Conservation (phyloP, 2,113 vertebrate species). For the Erythrolamprus reginae region DNA sequence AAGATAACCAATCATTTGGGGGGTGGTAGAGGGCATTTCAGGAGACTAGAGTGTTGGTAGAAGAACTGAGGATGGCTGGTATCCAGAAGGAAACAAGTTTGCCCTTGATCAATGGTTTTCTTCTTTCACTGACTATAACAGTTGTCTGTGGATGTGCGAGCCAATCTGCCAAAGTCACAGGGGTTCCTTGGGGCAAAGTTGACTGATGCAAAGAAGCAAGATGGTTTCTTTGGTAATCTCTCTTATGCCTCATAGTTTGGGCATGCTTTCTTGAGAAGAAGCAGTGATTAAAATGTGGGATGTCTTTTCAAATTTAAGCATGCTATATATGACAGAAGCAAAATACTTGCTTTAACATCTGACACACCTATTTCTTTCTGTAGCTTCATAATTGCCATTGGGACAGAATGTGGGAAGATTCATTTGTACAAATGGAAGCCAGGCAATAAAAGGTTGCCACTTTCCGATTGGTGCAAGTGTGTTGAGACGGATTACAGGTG, state of each 20-base stretch:
- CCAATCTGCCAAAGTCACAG: background rate
- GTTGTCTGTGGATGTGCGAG: background rate
- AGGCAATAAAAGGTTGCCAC: constrained; percentile 56
- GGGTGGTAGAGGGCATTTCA: background rate
- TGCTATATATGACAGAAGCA: background rate
- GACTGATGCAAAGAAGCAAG: background rate
- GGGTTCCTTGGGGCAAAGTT: background rate
- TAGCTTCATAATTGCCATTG: constrained; percentile 85
- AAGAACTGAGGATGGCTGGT: no score
- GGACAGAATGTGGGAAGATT: constrained; percentile 86
- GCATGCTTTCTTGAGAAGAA: background rate
- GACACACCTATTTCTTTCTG: constrained; percentile 18
- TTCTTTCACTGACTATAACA: background rate
- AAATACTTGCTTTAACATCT: background rate
- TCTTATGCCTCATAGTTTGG: background rate
- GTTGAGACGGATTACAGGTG: constrained; percentile 78
- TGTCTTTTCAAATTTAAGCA: background rate
- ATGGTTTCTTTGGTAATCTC: background rate
- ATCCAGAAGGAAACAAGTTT: background rate
- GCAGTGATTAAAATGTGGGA: background rate
- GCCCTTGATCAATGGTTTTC: background rate
- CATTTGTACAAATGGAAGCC: constrained; percentile 82
- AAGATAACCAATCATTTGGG: background rate
- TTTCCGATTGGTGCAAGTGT: constrained; percentile 77
- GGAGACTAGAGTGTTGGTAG: background rate